Evolutionary conservation across 2,113 vertebrate genomes (phyloP).

Genomic region (Hemicordylus capensis): DNA sequence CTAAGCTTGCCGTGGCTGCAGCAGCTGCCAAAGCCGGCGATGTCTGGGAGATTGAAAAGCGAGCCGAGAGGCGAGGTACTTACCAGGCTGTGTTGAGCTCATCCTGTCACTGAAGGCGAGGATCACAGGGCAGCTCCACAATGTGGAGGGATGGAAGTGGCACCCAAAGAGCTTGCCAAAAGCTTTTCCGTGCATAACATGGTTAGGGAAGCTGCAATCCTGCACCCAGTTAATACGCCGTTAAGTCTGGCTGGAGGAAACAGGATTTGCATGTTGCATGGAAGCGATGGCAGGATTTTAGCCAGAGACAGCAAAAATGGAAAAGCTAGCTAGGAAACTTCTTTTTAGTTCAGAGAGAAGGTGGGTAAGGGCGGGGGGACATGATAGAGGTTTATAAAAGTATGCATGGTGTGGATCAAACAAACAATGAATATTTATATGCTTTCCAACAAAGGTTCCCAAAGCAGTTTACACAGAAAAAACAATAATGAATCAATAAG

Average conservation of each 20-base stretch:
- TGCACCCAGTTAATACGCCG: background rate
- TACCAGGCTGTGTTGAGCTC: background rate
- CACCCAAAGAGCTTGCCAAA: too few species aligned
- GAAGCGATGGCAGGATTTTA: constrained; percentile 26
- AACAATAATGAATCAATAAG: too few species aligned
- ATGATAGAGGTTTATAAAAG: too few species aligned
- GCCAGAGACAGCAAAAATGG: constrained; percentile 26
- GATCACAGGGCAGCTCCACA: background rate
- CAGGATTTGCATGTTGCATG: constrained; percentile 11
- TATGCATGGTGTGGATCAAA: too few species aligned
- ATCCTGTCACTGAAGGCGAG: background rate
- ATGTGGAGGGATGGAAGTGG: background rate
- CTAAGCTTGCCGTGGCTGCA: background rate
- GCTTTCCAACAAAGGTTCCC: too few species aligned
- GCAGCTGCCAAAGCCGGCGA: background rate
- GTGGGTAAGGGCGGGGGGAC: too few species aligned
- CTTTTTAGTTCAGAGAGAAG: too few species aligned
- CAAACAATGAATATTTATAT: too few species aligned
- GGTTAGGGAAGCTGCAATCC: background rate
- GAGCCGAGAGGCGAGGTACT: background rate
- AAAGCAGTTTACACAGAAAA: too few species aligned
- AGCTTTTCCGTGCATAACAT: background rate
- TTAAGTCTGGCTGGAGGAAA: constrained; percentile 3
- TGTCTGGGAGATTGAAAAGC: background rate
- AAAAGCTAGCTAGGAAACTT: constrained; percentile 53